phyloP scores from a whole-genome alignment of 2,113 vertebrate genomes.

The Actinemys pallida region DNA sequence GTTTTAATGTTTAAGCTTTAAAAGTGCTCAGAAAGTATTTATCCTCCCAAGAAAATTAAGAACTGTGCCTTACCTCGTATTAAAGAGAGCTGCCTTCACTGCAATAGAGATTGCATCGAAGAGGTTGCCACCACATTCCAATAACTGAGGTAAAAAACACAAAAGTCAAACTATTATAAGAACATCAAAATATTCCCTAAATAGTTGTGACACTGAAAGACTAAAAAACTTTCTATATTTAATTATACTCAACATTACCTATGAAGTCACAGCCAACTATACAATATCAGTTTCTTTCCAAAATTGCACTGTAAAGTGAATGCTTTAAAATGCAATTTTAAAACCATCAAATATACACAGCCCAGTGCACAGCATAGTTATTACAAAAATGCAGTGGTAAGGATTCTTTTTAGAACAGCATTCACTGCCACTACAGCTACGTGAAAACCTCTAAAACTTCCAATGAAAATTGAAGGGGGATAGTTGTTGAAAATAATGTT shows the following conservation, averaged over 20 bases:
- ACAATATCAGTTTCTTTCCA: not conserved
- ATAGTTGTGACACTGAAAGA: not conserved
- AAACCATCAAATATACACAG: not conserved
- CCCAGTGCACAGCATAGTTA: not conserved
- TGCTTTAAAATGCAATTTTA: constrained; percentile 2
- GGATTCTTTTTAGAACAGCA: not conserved
- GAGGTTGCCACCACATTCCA: constrained; percentile 96
- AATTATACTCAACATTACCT: not conserved
- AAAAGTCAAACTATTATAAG: constrained; percentile 21
- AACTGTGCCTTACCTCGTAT: constrained; percentile 87
- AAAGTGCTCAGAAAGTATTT: not conserved
- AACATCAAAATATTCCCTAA: not conserved
- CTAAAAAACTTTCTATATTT: constrained; percentile 3
- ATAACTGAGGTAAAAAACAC: constrained; percentile 80
- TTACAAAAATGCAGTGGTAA: not conserved
- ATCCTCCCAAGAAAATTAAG: not conserved
- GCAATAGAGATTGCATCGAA: constrained; percentile 94
- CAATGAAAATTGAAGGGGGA: not conserved
- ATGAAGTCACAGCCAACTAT: not conserved
- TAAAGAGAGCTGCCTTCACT: constrained; percentile 98
- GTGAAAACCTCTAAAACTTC: not conserved
- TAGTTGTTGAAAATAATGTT: not conserved
- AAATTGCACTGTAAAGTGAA: constrained; percentile 5
- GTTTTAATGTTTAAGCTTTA: not conserved
- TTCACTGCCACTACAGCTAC: not conserved